Base-by-base conservation (phyloP, 2,888 invertebrate species). In the Loripinus fragilis region DNA sequence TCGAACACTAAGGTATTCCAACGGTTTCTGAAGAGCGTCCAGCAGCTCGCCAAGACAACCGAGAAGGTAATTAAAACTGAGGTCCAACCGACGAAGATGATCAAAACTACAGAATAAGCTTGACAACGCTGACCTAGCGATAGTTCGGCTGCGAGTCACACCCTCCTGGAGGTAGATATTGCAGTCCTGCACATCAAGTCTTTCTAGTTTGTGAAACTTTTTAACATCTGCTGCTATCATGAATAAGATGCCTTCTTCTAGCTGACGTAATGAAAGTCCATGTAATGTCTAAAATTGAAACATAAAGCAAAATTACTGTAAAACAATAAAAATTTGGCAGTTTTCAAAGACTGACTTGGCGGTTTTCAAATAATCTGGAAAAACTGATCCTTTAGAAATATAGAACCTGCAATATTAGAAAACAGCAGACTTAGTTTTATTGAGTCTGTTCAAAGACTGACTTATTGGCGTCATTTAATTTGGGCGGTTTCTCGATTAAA, bases 161-260 rank as follows among this genome's bases (percentile, higher is more conserved):
- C 91, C 91, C 66, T 88, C 88, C 73, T 88, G 89, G 17, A 91
- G 83, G 78, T 88, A 88, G 17, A 91, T 88, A 72, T 89, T 90
- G 75, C 91, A 91, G 83, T 90, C 89, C 33, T 88, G 87, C 2
- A 91, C 67, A 71, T 88, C 90, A 0, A 90, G 78, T n/a, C 82
- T 83, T 10, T 83, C 82, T 15, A 91, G 64, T 55, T 85, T 74
- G 5, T 76, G 76, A 48, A 88, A 90, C 67, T 83, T 83, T 45
- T 83, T 75, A 20, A 91, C 74, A 71, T 88, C 88, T 8, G 82
- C 70, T n/a, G 85, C 74, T 20, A 89, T 83, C 38, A 87, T 73
- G 72, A 86, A 87, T 52, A 91, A 88, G 23, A 90, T 85, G 20
- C 87, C 87, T 50, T 91, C 90, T 69, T 91, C 91, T 30, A 91